Evolutionary conservation across 1,140 invertebrate species (phyloP), one percentile per base, ranked within the genome.

Genomic region (Odontomachus brunneus): DNA sequence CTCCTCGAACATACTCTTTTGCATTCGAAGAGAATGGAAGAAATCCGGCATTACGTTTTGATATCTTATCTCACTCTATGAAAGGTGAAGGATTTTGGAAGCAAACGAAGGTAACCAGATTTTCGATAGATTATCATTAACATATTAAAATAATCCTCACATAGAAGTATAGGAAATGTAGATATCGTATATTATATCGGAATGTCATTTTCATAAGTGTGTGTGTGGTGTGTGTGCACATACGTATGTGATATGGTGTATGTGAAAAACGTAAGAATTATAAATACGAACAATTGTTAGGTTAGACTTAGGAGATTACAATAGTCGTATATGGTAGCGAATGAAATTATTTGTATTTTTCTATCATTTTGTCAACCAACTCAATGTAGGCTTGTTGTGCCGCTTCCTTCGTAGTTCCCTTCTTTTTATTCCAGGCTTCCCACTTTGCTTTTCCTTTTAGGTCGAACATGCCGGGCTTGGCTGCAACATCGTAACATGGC

Each of bases 391-490:
- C 92, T 83, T 95, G 90, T 90, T 96, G 95, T 14, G 96, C 96
- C 4, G 94, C 94, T 26, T 96, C 96, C 88, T 94, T 92, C 22
- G 91, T 90, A 83, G 91, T 94, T 88, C 96, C 96, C 93, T 97
- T 97, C 82, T 95, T 95, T 9, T 86, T 92, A 59, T 95, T 95
- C 97, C 97, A 97, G 0, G 95, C 92, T 88, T 96, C 95, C 96
- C 96, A 97, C 89, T 97, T 97, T 2, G 96, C 96, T 91, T 97
- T 97, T 17, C 95, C 97, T 92, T 96, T 97, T 51, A 97, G 91
- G 90, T 97, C 96, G 49, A 97, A 86, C 93, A 97, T 95, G 19
- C 96, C 96, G 26, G 97, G 97, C 76, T 95, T 95, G 4, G 82
- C 94, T 95, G 81, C n/a, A 78, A 82, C 12, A 44, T 48, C 66